phyloP scores from a whole-genome alignment of 23 tunicate species.

The Clavelina lepadiformis region DNA sequence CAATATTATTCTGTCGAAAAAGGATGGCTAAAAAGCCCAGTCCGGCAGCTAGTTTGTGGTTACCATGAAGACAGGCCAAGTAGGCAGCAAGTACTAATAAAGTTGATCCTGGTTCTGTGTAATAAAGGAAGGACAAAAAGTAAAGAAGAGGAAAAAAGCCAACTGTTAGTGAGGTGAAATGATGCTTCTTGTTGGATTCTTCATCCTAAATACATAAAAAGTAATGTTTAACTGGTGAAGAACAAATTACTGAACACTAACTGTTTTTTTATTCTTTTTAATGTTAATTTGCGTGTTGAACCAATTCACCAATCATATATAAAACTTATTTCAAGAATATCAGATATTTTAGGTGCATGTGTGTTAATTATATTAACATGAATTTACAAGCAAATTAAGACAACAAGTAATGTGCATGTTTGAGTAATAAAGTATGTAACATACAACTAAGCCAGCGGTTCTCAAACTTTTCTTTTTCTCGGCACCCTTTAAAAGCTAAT shows the following conservation, averaged over 20 bases:
- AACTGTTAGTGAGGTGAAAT: slow-evolving; percentile 27
- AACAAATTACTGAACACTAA: not conserved
- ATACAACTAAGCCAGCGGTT: too few species aligned
- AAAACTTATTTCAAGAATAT: too few species aligned
- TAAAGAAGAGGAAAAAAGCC: slow-evolving; percentile 67
- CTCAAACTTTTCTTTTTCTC: too few species aligned
- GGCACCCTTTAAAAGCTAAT: too few species aligned
- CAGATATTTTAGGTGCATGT: too few species aligned
- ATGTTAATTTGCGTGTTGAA: not conserved
- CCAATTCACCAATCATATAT: too few species aligned
- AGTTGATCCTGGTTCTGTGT: slow-evolving; percentile 90
- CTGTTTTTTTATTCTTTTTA: not conserved
- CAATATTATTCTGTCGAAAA: slow-evolving; percentile 79
- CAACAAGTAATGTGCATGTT: too few species aligned
- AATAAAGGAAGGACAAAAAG: slow-evolving; percentile 85
- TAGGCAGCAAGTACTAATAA: slow-evolving; percentile 56
- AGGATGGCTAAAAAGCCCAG: slow-evolving; percentile 42
- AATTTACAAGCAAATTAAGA: too few species aligned
- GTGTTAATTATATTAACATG: too few species aligned
- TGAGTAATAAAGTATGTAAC: too few species aligned
- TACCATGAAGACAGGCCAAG: slow-evolving; percentile 30
- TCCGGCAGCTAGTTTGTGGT: slow-evolving; percentile 39
- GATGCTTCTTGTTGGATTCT: not conserved
- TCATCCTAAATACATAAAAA: not conserved
- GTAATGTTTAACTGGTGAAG: not conserved